Evolutionary conservation across 2,113 vertebrate genomes (phyloP), one percentile per base, ranked within the genome.

Genomic region (Bubo blakistoni): DNA sequence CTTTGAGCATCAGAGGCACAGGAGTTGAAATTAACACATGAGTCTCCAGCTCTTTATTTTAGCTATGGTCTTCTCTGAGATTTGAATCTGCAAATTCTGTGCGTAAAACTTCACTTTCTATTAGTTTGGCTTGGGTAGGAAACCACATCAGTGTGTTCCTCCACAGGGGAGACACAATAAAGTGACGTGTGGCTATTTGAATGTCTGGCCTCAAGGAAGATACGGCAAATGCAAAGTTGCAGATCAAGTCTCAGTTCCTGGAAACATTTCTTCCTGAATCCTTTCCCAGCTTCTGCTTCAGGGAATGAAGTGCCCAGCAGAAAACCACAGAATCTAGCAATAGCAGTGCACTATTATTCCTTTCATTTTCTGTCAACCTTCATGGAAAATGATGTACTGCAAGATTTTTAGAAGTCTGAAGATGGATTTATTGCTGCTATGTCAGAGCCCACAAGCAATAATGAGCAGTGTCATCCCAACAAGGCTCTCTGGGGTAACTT

Each of bases 221-320:
- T 13, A 15, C 0, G 16, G 59, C 34, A 67, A 57, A n/a, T 6
- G 7, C 0, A 19, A 19, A 55, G 30, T 7, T 19, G 18, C 25
- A 55, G 6, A 65, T 38, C 26, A 42, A 11, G 67, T 65, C 42
- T 63, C 18, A 25, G 0, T 22, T 17, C 46, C 46, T 78, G 59
- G 51, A 49, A 67, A 16, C 13, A 4, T 74, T 51, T 36, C 29
- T 26, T 22, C 20, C n/a, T 14, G 16, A 38, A 9, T 22, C 40
- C 15, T n/a, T 27, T 17, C 21, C 18, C 38, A 65, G 81, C 49
- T 65, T 12, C 36, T 76, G 19, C 76, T 77, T 29, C 25, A 10
- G 38, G 62, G 16, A 44, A 19, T 0, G 1, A 25, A 6, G 19
- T 13, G 19, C 40, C 63, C 65, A 34, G 73, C 54, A 84, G n/a